Base-by-base conservation (phyloP, 2,113 vertebrate species). In the Ammodytes marinus region DNA sequence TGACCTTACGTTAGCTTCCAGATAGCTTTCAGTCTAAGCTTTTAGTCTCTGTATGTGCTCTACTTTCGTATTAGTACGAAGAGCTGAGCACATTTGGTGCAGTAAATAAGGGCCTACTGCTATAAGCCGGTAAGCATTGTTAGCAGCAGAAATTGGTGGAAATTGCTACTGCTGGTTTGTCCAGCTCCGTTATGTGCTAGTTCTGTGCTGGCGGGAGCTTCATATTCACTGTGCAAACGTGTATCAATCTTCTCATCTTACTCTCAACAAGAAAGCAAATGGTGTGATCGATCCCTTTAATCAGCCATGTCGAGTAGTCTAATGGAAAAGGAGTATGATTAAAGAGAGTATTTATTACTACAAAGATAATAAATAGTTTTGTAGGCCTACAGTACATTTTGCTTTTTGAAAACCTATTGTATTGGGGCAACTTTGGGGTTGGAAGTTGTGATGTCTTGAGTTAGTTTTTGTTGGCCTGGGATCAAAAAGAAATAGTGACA, bases 401-500 rank as follows among this genome's bases (percentile, higher is more conserved):
- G 45, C 69, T 71, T 78, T 58, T 47, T 35, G 7, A 69, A 77
- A 85, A 27, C 5, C 17, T 5, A 35, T n/a, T 58, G 69, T 53
- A 49, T n/a, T 68, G 69, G 57, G 76, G 70, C 52, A 70, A 67
- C 45, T 75, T 37, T 43, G 60, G 61, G 70, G 61, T 79, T 80
- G 73, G 76, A 81, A 68, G 65, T 71, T 79, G 79, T 90, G 90
- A 91, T 90, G 84, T 94, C 90, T 89, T 71, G 72, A 69, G 72
- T 74, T 69, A 69, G 82, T 89, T 92, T 89, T 88, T 83, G 14
- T 93, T 95, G 89, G 91, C 88, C 8, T 2, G 8, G n/a, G 61
- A 55, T 70, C 74, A 74, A 82, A 87, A 87, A 88, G 63, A 90
- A 84, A 90, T 82, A 79, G 85, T 90, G 82, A 89, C 91, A 91